Evolutionary conservation across 2,113 vertebrate genomes (phyloP).

Genomic region (Lepus timidus): DNA sequence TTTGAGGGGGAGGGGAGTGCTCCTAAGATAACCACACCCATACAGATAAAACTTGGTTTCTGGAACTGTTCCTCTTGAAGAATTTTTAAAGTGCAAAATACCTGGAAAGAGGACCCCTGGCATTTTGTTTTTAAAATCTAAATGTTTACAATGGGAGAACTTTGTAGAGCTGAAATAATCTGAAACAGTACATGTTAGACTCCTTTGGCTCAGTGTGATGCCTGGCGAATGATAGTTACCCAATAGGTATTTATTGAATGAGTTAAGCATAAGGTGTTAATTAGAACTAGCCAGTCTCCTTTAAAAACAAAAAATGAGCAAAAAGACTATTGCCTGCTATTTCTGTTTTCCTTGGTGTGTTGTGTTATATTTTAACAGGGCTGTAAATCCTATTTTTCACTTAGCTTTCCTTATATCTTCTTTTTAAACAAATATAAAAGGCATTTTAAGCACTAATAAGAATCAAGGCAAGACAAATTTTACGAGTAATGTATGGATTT

Average conservation of each 20-base stretch:
- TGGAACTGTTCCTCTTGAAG: not conserved
- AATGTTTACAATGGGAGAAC: not conserved
- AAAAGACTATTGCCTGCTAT: not conserved
- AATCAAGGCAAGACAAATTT: not conserved
- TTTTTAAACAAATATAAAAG: conserved; percentile 56
- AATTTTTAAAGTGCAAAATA: not conserved
- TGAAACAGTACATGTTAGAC: not conserved
- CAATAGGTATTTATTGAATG: not conserved
- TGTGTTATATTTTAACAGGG: conserved; percentile 11
- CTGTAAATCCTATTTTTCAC: not conserved
- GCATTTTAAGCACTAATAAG: conserved; percentile 38
- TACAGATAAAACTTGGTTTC: not conserved
- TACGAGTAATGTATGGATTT: not conserved
- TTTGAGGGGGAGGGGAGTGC: not conserved
- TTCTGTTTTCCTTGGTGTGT: not conserved
- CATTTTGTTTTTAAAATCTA: not conserved
- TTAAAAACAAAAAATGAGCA: not conserved
- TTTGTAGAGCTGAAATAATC: conserved; percentile 26
- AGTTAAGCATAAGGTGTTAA: not conserved
- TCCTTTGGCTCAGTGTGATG: not conserved
- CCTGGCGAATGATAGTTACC: not conserved
- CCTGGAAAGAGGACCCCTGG: not conserved
- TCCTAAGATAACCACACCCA: not conserved
- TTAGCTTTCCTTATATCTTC: not conserved
- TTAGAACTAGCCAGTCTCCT: not conserved